These are phyloP conservation scores for Synodontis membranacea DNA, from an alignment of 2,113 vertebrate species.

Conservation along the genomic window DNA sequence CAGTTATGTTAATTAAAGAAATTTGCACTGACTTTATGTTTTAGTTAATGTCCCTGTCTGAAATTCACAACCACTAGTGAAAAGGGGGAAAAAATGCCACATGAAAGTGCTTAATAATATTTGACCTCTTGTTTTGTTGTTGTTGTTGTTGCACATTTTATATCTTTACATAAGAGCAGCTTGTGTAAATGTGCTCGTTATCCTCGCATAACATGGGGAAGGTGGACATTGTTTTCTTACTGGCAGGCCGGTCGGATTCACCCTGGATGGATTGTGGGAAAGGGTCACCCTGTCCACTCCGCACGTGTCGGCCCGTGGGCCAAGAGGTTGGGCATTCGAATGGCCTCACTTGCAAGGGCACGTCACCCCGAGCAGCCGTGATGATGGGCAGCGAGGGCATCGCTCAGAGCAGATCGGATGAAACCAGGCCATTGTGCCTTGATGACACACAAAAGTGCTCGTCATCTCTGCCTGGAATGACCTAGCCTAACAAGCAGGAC, in stretches of 20 bases:
- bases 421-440: slow-evolving; percentile 32
- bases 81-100: not conserved
- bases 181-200: not conserved
- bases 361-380: not conserved
- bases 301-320: not conserved
- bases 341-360: slow-evolving; percentile 38
- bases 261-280: not conserved
- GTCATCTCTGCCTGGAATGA: not conserved
- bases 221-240: slow-evolving; percentile 15
- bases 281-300: slow-evolving; percentile 27
- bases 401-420: slow-evolving; percentile 31
- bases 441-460: slow-evolving; percentile 6
- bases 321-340: slow-evolving; percentile 5
- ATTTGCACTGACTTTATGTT: not conserved
- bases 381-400: slow-evolving; percentile 21
- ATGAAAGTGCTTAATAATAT: not conserved
- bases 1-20: not conserved
- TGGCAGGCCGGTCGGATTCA: slow-evolving; percentile 27
- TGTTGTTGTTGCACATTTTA: not conserved
- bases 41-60: not conserved
- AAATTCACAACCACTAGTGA: not conserved
- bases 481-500: not conserved
- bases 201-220: slow-evolving; percentile 6
- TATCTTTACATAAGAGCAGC: not conserved
- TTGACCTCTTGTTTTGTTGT: not conserved